Evolutionary conservation across 1,140 invertebrate genomes (phyloP).

Genomic region (Camponotus pennsylvanicus): DNA sequence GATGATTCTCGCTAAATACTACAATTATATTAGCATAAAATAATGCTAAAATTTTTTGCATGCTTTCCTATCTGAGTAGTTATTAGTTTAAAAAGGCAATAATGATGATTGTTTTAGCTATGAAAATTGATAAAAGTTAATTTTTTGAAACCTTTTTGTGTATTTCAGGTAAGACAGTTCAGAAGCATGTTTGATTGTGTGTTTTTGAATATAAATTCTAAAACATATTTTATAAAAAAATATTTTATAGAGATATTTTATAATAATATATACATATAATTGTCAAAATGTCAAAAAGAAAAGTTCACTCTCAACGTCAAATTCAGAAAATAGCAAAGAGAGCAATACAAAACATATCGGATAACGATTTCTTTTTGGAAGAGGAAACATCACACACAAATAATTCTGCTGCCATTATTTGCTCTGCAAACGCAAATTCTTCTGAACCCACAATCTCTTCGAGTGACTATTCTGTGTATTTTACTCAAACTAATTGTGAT

Average conservation of each 20-base stretch:
- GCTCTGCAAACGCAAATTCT: background rate
- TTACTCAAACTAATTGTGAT: background rate
- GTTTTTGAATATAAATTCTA: background rate
- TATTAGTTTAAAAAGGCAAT: too few relatives aligned
- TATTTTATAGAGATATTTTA: background rate
- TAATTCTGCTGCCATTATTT: background rate
- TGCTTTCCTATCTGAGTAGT: too few relatives aligned
- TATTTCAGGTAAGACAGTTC: too few relatives aligned
- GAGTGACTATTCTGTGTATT: background rate
- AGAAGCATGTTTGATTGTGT: too few relatives aligned
- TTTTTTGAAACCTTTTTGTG: too few relatives aligned
- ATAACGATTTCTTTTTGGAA: background rate
- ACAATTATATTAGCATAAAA: too few relatives aligned
- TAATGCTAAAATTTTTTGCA: too few relatives aligned
- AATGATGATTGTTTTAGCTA: too few relatives aligned
- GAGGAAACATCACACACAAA: background rate
- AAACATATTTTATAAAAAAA: too few relatives aligned
- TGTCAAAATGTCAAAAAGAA: background rate
- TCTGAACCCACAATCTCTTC: background rate
- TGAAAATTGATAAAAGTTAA: too few relatives aligned
- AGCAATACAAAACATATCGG: background rate
- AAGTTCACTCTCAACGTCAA: background rate
- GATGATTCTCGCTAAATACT: too few relatives aligned
- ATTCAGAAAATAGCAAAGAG: background rate
- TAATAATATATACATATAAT: background rate